These are phyloP conservation scores for Himalopsyche tibetana DNA, from an alignment of 2,888 invertebrate genomes.

Conservation along the genomic window DNA sequence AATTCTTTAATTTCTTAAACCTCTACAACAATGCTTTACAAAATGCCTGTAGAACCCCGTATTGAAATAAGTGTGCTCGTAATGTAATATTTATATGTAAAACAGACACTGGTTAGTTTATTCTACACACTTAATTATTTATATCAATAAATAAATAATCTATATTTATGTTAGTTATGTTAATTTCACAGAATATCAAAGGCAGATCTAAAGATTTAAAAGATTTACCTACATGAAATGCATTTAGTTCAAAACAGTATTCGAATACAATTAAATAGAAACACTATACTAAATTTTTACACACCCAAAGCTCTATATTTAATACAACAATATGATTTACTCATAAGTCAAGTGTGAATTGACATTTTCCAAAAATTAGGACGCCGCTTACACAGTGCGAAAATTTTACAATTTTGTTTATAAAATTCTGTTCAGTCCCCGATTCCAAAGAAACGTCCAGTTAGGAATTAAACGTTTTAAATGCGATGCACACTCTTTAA, in stretches of 20 bases:
- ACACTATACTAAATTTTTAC: conserved; percentile 31
- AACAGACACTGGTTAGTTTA: conserved; percentile 49
- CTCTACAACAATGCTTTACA: neutral
- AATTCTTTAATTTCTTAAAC: neutral
- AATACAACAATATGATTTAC: conserved; percentile 43
- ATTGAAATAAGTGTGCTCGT: conserved; percentile 16
- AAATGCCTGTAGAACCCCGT: conserved; percentile 21
- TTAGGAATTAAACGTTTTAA: neutral
- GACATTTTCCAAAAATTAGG: conserved; percentile 6
- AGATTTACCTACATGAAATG: conserved; percentile 43
- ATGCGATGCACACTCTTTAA: too few relatives aligned
- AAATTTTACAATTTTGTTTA: neutral
- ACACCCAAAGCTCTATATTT: conserved; percentile 40
- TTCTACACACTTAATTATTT: conserved; percentile 44
- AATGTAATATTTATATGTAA: conserved; percentile 45
- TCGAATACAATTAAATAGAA: conserved; percentile 27
- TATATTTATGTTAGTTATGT: conserved; percentile 49
- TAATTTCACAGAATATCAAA: conserved; percentile 63
- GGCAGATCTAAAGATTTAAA: conserved; percentile 60
- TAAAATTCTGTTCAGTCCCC: conserved; percentile 26
- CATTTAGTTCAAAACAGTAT: conserved; percentile 19
- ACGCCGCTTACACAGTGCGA: neutral
- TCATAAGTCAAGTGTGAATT: conserved; percentile 45
- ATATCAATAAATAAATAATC: conserved; percentile 45
- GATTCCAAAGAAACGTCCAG: neutral